Evolutionary conservation across 2,888 invertebrate genomes (phyloP).

Genomic region (Nasonovia ribisnigri): DNA sequence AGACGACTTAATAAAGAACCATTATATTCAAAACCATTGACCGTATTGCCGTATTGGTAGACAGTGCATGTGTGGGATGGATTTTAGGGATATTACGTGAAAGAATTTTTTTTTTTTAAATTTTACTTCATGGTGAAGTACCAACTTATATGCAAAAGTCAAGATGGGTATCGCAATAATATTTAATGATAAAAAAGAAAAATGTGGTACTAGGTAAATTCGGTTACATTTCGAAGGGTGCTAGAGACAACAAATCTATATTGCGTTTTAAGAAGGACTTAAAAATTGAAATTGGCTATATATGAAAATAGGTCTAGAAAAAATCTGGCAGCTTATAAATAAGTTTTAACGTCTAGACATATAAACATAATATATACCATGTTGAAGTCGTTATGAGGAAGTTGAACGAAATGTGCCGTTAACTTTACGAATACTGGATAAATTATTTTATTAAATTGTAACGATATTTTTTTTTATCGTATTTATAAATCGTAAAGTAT

Average conservation of each 20-base stretch:
- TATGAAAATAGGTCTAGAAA: background rate
- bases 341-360: background rate
- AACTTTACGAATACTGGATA: background rate
- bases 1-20: background rate
- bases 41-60: background rate
- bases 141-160: background rate
- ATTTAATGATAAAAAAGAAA: background rate
- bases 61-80: background rate
- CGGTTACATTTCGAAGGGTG: background rate
- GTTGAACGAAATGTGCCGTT: background rate
- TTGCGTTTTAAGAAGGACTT: background rate
- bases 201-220: background rate
- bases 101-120: background rate
- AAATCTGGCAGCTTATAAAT: background rate
- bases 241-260: background rate
- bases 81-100: background rate
- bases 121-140: background rate
- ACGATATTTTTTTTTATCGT: constrained; percentile 1
- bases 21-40: background rate
- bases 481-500: background rate
- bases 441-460: constrained; percentile 5
- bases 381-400: background rate
- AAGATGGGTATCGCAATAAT: background rate
- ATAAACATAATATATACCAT: background rate
- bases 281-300: background rate